A percentile compares a stretch with the other conserved stretches of the same genome.
phyloP scores from a whole-genome alignment of 1,140 invertebrate species.

The Drosophila takahashii region DNA sequence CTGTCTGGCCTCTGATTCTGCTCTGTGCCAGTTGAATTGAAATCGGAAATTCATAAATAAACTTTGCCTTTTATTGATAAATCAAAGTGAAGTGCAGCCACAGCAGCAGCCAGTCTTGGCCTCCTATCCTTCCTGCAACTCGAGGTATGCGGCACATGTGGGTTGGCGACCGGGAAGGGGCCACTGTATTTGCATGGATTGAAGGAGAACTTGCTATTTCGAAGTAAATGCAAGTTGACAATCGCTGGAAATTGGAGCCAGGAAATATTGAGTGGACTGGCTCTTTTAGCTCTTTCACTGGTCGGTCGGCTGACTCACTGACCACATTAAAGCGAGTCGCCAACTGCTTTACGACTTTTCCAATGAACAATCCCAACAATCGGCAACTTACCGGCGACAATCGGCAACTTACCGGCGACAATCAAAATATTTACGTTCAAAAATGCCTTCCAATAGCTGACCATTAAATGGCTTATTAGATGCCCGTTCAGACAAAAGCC shows the following conservation, averaged over 20 bases:
- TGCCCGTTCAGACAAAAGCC: constrained; percentile 62
- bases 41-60: constrained; percentile 79
- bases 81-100: constrained; percentile 67
- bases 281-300: too few relatives aligned
- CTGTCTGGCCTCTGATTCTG: constrained; percentile 21
- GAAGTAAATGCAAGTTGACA: constrained; percentile 34
- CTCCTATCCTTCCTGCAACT: not conserved
- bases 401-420: constrained; percentile 28
- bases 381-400: constrained; percentile 23
- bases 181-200: constrained; percentile 19
- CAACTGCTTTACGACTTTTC: constrained; percentile 65
- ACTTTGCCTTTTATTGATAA: constrained; percentile 73
- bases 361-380: constrained; percentile 29
- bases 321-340: constrained; percentile 57
- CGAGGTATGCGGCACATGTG: constrained; percentile 36
- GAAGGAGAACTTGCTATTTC: constrained; percentile 6
- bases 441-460: constrained; percentile 30
- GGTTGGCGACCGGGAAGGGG: constrained; percentile 1
- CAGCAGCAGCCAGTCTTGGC: constrained; percentile 29
- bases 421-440: constrained; percentile 70
- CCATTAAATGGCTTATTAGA: constrained; percentile 77
- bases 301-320: constrained; percentile 41
- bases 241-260: constrained; percentile 1
- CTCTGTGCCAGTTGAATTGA: constrained; percentile 43
- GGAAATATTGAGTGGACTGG: constrained; percentile 3